Base-by-base conservation (phyloP, 2,797 vertebrate genomes). In the Cichlasoma orientale region DNA sequence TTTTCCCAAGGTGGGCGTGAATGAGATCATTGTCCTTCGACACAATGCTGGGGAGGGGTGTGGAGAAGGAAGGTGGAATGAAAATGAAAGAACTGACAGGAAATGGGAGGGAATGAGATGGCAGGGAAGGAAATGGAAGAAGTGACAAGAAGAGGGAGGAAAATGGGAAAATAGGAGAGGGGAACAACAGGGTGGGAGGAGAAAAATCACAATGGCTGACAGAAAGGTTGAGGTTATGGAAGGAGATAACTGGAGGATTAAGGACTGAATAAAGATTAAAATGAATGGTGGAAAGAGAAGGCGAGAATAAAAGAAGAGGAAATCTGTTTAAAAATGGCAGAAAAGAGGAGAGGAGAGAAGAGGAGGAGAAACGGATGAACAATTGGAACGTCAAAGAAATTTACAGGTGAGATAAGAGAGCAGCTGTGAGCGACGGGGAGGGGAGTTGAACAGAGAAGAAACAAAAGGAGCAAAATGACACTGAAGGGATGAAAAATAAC, bases 11-110 rank as follows among this genome's bases (percentile, higher is more conserved):
- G 72, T 68, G 29, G 16, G 44, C 69, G 14, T 84, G 84, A 92
- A 93, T 90, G 82, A 94, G 78, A 89, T 90, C 84, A 86, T 92
- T 88, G 90, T 89, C 82, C 88, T 92, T 85, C 29, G 52, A 54
- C 25, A 55, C 70, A 74, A 70, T 54, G 36, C 66, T 50, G 21
- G 12, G 36, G 50, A 57, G 25, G 10, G 11, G 31, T 5, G 23
- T 11, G 23, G 54, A 23, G 29, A 56, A 25, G 25, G 7, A 59
- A 55, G 55, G 31, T 61, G 55, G 57, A 36, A 80, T 72, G 58
- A 70, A 78, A 71, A 77, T 7, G 29, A 80, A 52, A 74, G n/a
- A 63, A 23, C 50, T 71, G 52, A 59, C 23, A 72, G 36, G 3
- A 56, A 53, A 27, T 9, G 27, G 18, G 44, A 80, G 25, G 58